Conservation (phyloP, 2,113 vertebrate genomes). For the Mus pahari region DNA sequence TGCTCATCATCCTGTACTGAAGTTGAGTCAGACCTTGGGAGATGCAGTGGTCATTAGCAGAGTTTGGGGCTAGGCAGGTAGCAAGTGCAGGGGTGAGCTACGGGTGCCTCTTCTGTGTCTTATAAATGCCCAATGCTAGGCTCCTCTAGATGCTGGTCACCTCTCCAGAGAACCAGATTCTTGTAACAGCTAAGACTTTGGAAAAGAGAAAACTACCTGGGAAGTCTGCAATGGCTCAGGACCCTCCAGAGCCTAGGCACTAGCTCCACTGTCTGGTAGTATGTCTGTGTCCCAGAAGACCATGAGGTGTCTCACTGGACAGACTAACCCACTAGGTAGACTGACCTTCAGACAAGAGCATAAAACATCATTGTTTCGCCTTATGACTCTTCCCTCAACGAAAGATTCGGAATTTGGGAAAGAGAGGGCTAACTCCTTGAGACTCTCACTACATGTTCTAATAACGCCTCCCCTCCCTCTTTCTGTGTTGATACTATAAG, state of each 20-base stretch:
- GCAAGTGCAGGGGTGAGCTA: neutral
- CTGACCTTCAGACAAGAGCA: neutral
- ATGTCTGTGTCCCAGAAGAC: neutral
- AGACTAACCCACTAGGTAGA: neutral
- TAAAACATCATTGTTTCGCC: neutral
- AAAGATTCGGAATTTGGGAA: neutral
- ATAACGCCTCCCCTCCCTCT: neutral
- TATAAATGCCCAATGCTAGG: neutral
- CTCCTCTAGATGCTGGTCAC: neutral
- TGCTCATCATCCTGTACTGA: neutral
- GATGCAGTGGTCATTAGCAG: rapidly evolving
- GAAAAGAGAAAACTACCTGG: neutral
- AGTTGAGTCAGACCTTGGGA: neutral
- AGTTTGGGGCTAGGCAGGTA: neutral
- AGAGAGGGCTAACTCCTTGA: neutral
- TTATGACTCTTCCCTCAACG: neutral
- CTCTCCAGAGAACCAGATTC: neutral
- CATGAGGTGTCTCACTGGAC: neutral
- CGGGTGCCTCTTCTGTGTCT: neutral
- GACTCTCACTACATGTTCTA: neutral
- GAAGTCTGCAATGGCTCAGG: neutral
- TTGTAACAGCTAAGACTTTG: neutral
- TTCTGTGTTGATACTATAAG: neutral
- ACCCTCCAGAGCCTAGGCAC: neutral
- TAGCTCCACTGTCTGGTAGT: neutral